Evolutionary conservation across 2,888 invertebrate genomes (phyloP), one percentile per base, ranked within the genome.

Genomic region (Phyto melanocephala): DNA sequence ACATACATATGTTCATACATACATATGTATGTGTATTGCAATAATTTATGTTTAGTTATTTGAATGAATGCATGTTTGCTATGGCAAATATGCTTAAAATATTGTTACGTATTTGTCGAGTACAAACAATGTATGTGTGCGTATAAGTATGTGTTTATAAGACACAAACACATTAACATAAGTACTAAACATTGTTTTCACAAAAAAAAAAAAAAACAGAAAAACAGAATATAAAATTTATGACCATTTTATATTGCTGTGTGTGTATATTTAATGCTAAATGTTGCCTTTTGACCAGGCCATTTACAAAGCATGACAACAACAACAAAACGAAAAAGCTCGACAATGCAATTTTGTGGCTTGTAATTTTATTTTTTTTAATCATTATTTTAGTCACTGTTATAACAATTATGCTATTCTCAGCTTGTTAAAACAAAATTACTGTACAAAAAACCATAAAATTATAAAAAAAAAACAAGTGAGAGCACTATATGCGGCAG

Each of bases 271-370:
- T 20, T 11, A 6, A 15, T 47, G 42, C 35, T 45, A 42, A 40
- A 52, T 70, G 50, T 40, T 78, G 63, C 78, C 52, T 62, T 52
- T 71, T 79, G 71, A 79, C 65, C 79, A 60, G 79, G 75, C 78
- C 75, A 79, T 67, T 74, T 56, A 62, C n/a, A 28, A 68, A 40
- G 24, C 15, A 22, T 3, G 17, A 42, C 40, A 28, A 22, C 33
- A 50, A 28, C 8, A 67, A 22, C 76, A 54, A 72, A 47, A 47
- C 15, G 5, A 56, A 67, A 76, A 71, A 79, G 52, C 54, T 76
- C 65, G 35, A 72, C 82, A 82, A 71, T 79, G 79, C 71, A 82
- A 79, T 82, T 82, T 82, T 82, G 82, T 56, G 82, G 79, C 76
- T 79, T 17, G 42, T 72, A 52, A 67, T 72, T 82, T 82, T 65